Percentiles rank a stretch among this genome's conserved stretches.
Conservation (phyloP, 2,888 invertebrate species). For the Sipha maydis region DNA sequence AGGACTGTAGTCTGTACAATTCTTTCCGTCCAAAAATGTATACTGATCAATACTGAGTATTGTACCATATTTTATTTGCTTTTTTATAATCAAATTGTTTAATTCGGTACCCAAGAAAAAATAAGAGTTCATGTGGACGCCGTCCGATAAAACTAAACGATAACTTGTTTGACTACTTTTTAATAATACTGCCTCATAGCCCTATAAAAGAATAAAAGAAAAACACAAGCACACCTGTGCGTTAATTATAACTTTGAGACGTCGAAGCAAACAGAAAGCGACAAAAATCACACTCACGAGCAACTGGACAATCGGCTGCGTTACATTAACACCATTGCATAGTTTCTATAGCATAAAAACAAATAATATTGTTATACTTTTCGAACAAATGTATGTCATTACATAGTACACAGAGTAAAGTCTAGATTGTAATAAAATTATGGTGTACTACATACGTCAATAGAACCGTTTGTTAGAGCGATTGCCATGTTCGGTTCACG, state of each 20-base stretch:
- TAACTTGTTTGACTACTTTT: background rate
- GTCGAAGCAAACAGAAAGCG: background rate
- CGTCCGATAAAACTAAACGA: constrained; percentile 51
- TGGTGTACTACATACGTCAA: constrained; percentile 4
- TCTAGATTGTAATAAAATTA: background rate
- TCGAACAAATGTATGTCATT: background rate
- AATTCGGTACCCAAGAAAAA: constrained; percentile 15
- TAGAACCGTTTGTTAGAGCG: constrained; percentile 1
- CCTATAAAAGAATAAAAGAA: background rate
- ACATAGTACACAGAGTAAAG: background rate
- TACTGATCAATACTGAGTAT: constrained; percentile 32
- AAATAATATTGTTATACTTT: background rate
- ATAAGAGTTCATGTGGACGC: constrained; percentile 53
- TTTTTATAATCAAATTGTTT: background rate
- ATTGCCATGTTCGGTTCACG: background rate
- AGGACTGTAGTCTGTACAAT: constrained; percentile 12
- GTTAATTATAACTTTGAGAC: background rate
- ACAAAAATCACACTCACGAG: constrained; percentile 9
- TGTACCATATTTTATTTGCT: constrained; percentile 32
- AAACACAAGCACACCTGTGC: background rate
- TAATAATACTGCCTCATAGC: constrained; percentile 28
- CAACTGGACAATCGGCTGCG: constrained; percentile 36
- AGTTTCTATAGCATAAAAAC: constrained; percentile 8
- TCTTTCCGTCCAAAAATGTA: constrained; percentile 35
- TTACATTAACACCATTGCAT: constrained; percentile 5